Percentiles rank a stretch among this genome's conserved stretches.
Conservation (phyloP, 2,113 vertebrate genomes). For the Okapia johnstoni region DNA sequence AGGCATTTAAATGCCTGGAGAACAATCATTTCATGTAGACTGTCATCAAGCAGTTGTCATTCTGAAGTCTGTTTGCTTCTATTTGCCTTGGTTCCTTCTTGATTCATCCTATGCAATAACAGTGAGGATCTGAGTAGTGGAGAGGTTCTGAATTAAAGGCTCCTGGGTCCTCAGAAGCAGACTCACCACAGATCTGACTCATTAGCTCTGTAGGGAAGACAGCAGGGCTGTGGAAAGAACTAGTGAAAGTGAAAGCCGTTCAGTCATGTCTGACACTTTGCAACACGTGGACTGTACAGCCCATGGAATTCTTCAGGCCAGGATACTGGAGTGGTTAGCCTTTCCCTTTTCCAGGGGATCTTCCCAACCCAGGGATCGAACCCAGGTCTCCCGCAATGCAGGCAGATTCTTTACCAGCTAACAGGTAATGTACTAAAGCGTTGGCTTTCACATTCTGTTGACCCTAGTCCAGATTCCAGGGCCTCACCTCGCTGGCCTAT, state of each 20-base stretch:
- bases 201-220: background rate
- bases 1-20: conserved; percentile 16
- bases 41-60: background rate
- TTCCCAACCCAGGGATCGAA: background rate
- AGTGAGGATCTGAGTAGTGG: background rate
- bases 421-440: background rate
- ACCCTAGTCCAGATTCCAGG: background rate
- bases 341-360: background rate
- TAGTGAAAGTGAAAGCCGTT: background rate
- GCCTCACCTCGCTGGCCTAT: background rate
- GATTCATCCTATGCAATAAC: background rate
- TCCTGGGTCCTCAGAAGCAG: background rate
- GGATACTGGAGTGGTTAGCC: background rate
- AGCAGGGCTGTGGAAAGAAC: background rate
- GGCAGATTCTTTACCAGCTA: background rate
- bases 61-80: background rate
- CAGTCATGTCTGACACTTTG: fast-evolving
- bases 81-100: background rate
- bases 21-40: background rate
- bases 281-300: background rate
- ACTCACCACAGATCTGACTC: background rate
- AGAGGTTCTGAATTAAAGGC: background rate
- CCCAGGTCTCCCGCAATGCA: background rate
- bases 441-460: background rate
- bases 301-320: background rate